These are phyloP conservation scores for Wasmannia auropunctata DNA, from an alignment of 1,140 invertebrate species.

Conservation along the genomic window DNA sequence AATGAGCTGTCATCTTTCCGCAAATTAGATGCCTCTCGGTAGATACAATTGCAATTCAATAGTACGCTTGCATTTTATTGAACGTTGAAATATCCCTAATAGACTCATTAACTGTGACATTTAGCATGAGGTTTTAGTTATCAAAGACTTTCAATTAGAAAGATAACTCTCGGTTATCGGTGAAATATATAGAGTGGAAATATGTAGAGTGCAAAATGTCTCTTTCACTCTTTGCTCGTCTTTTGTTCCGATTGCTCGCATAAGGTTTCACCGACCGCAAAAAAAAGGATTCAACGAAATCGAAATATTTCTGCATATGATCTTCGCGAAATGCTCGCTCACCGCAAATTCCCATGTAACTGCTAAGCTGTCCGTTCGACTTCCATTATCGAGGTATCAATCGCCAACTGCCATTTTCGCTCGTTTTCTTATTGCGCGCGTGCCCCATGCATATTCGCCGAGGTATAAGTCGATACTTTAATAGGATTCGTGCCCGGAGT, in stretches of 20 bases:
- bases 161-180: neutral
- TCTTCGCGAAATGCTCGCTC: slow-evolving; percentile 31
- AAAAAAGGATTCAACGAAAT: neutral
- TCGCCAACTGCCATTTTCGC: slow-evolving; percentile 38
- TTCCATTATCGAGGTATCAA: slow-evolving; percentile 57
- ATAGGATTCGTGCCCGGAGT: slow-evolving; percentile 13
- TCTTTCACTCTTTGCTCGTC: no score
- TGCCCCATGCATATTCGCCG: neutral
- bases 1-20: slow-evolving; percentile 15
- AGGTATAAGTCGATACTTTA: slow-evolving; percentile 40
- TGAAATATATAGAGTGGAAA: neutral
- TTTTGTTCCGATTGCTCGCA: neutral
- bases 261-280: slow-evolving; percentile 3
- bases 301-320: slow-evolving; percentile 10
- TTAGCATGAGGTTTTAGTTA: neutral
- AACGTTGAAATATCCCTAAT: neutral
- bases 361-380: slow-evolving; percentile 61
- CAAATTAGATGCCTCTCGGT: neutral
- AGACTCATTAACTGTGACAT: neutral
- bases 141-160: neutral
- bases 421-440: slow-evolving; percentile 57
- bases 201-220: no score
- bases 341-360: slow-evolving; percentile 68
- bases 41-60: slow-evolving; percentile 6
- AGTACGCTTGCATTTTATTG: neutral